Conservation (phyloP, 1,140 invertebrate species). For the Zaprionus davidi region DNA sequence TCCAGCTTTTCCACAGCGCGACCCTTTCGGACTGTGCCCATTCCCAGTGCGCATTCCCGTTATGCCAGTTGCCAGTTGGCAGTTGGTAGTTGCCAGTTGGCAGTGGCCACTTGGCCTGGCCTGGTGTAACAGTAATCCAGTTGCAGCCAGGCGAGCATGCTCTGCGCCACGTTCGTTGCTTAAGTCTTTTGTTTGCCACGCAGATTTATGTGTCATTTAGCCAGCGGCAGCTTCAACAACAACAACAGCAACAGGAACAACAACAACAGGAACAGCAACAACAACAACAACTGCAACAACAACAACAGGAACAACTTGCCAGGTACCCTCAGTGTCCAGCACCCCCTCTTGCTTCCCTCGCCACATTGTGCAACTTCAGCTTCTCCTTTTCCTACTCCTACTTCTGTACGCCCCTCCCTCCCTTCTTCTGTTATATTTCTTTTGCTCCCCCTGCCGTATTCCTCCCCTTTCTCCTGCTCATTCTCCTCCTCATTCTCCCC, state of each 20-base stretch:
- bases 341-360: background rate
- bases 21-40: constrained; percentile 12
- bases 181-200: constrained; percentile 80
- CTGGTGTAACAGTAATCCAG: constrained; percentile 75
- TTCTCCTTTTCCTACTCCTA: background rate
- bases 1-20: background rate
- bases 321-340: background rate
- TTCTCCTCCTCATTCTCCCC: background rate
- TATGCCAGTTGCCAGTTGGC: constrained; percentile 2
- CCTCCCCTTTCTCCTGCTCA: background rate
- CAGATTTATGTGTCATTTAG: constrained; percentile 79
- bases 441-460: background rate
- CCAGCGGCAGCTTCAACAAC: constrained; percentile 15
- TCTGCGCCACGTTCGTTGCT: constrained; percentile 71
- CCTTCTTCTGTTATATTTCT: background rate
- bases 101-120: constrained; percentile 22
- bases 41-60: constrained; percentile 30
- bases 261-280: background rate
- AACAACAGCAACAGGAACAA: background rate
- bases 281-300: background rate
- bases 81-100: background rate
- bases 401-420: background rate
- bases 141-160: constrained; percentile 61
- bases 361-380: background rate
- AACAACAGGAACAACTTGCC: background rate